Conservation (phyloP, 2,888 invertebrate genomes). For the Synergus gifuensis region DNA sequence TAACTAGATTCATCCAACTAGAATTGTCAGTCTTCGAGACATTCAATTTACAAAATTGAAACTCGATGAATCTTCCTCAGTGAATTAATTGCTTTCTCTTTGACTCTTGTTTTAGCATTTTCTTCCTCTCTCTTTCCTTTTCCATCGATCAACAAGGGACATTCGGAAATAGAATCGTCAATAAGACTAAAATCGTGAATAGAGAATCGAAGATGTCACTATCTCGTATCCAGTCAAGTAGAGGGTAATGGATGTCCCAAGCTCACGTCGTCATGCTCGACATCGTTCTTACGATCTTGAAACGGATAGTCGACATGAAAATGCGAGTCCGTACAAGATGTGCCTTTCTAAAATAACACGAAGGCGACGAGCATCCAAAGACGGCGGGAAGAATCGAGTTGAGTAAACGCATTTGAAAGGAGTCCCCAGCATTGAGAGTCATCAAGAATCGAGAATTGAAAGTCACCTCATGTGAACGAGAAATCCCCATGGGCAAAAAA, state of each 20-base stretch:
- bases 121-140: background rate
- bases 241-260: constrained; percentile 28
- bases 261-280: constrained; percentile 36
- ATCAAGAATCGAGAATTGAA: constrained; percentile 16
- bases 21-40: too few species aligned
- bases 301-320: constrained; percentile 53
- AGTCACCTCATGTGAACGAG: constrained; percentile 13
- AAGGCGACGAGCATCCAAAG: constrained; percentile 21
- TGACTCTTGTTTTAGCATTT: background rate
- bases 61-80: background rate
- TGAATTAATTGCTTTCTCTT: background rate
- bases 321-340: constrained; percentile 53
- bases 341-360: constrained; percentile 50
- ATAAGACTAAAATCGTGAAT: constrained; percentile 1
- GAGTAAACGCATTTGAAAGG: constrained; percentile 37
- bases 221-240: constrained; percentile 22
- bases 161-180: constrained; percentile 21
- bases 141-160: background rate
- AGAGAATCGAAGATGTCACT: constrained; percentile 13
- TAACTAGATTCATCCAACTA: too few species aligned
- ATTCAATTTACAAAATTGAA: background rate
- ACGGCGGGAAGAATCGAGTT: constrained; percentile 21
- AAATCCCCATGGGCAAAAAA: background rate
- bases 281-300: constrained; percentile 50
- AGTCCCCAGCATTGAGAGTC: constrained; percentile 1